Evolutionary conservation across 2,113 vertebrate genomes (phyloP), one percentile per base, ranked within the genome.

Genomic region (Larimichthys polyactis): DNA sequence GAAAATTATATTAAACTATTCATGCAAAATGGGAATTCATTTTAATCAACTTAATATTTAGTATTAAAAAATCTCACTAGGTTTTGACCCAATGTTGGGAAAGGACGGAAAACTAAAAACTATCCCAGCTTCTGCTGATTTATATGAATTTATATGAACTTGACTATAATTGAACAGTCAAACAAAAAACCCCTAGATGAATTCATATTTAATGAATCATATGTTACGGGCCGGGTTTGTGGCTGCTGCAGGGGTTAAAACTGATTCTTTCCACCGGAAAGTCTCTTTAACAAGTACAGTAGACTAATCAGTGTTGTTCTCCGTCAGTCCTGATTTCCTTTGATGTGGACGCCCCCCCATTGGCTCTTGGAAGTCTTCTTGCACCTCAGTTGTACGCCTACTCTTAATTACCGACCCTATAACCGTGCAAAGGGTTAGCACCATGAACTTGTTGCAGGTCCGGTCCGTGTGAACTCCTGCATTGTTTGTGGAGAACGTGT

Each of bases 401-500:
- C 66, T 55, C 10, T 32, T 75, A 59, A 75, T 83, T 63, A 71
- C 44, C 64, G 64, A 29, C 65, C 66, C 48, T 72, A 27, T 71
- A 67, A 75, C n/a, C 60, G 79, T 80, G 75, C 60, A 43, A 62
- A 69, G n/a, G 63, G 68, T 74, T 63, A 70, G 72, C 52, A 4
- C 20, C n/a, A 2, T 81, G 62, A 79, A 57, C 72, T 63, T 6
- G 75, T 16, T 70, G 79, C 84, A 73, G 88, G 85, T 40, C 89
- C 51, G 44, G 48, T 86, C 75, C 48, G 59, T 90, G 87, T 85
- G 82, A 93, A 88, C 86, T 79, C 69, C 57, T 49, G 83, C 84
- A 84, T 90, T 91, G 87, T 90, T 90, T 89, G 79, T 29, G 58
- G 48, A 40, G 62, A 83, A 81, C 79, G 82, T 90, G 88, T 92